Conservation (phyloP, 2,797 vertebrate genomes). For the Fratercula arctica region DNA sequence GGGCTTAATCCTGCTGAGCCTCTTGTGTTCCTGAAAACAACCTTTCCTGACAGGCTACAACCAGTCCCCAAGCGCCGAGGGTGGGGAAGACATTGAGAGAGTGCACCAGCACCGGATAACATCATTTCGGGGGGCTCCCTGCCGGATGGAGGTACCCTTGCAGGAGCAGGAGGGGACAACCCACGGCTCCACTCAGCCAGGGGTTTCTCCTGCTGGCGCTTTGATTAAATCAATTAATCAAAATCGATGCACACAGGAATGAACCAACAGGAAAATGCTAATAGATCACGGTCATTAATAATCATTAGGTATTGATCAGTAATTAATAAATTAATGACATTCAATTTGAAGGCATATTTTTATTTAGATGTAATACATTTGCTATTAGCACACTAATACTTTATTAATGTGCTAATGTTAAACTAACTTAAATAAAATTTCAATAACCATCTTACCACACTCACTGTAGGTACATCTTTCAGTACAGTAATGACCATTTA, state of each 20-base stretch:
- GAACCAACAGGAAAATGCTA: not conserved
- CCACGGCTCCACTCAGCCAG: accelerated
- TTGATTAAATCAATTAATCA: not conserved
- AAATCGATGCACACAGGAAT: not conserved
- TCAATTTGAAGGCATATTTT: not conserved
- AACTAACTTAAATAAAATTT: not conserved
- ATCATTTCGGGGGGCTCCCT: not conserved
- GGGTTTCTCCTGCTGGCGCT: not conserved
- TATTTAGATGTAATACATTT: not conserved
- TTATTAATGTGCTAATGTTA: not conserved
- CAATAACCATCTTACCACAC: not conserved
- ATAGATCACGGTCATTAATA: not conserved
- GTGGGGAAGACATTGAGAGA: not conserved
- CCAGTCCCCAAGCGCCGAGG: accelerated
- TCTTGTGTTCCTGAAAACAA: not conserved
- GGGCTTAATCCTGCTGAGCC: slow-evolving; percentile 24
- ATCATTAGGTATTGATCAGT: not conserved
- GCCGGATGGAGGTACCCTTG: not conserved
- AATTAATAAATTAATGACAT: not conserved
- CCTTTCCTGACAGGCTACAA: not conserved
- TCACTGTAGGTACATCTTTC: not conserved
- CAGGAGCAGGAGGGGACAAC: accelerated
- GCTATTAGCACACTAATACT: not conserved
- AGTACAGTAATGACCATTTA: not conserved
- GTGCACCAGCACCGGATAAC: accelerated